Percentiles rank a stretch among this genome's conserved stretches.
Conservation (phyloP, 1,140 invertebrate genomes). For the Zaprionus camerounensis region DNA sequence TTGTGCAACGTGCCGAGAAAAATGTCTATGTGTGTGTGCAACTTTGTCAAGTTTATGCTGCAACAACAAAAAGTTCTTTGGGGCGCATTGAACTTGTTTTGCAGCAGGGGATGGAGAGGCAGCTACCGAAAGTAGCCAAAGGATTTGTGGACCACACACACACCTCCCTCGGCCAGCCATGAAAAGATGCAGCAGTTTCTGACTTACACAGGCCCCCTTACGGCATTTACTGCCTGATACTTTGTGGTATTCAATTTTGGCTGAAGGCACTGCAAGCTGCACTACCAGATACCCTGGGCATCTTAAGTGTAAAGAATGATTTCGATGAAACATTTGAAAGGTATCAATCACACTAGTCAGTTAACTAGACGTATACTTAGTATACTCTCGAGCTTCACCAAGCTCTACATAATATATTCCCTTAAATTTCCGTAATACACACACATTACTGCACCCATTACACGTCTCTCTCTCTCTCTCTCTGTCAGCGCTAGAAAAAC, state of each 20-base stretch:
- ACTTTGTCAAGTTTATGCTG: conserved; percentile 43
- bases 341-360: too few relatives aligned
- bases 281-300: not conserved
- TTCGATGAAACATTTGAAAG: too few relatives aligned
- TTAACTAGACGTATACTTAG: too few relatives aligned
- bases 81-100: conserved; percentile 37
- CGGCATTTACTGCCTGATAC: not conserved
- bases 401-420: too few relatives aligned
- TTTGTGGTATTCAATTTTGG: not conserved
- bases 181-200: not conserved
- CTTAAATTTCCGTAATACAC: too few relatives aligned
- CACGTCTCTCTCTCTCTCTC: too few relatives aligned
- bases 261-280: not conserved
- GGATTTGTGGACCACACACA: conserved; percentile 5
- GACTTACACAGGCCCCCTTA: not conserved
- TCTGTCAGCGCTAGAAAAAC: not conserved
- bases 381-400: too few relatives aligned
- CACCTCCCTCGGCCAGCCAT: not conserved
- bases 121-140: conserved; percentile 28
- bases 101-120: not conserved
- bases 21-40: conserved; percentile 22
- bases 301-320: not conserved
- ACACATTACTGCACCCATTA: too few relatives aligned
- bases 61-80: conserved; percentile 17
- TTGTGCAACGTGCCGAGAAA: not conserved